These are phyloP conservation scores for Podarcis siculus DNA, from an alignment of 2,797 vertebrate genomes.

Conservation along the genomic window DNA sequence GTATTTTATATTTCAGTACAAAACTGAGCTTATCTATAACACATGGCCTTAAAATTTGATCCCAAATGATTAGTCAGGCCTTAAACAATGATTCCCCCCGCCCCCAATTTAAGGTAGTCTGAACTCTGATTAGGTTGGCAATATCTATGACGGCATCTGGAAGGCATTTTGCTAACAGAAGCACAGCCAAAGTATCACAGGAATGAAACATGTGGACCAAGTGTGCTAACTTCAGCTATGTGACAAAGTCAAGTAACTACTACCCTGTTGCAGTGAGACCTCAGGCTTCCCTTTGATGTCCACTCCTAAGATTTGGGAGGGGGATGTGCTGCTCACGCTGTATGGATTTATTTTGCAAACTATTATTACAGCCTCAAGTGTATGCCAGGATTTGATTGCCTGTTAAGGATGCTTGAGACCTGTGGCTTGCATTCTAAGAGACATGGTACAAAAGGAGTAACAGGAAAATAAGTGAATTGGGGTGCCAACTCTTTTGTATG, in stretches of 20 bases:
- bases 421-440: neutral
- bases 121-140: slow-evolving; percentile 56
- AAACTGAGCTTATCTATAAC: slow-evolving; percentile 38
- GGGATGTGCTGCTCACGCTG: neutral
- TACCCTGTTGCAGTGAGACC: slow-evolving; percentile 30
- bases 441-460: neutral
- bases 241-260: slow-evolving; percentile 52
- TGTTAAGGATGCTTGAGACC: neutral
- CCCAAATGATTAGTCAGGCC: neutral
- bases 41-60: slow-evolving; percentile 32
- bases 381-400: slow-evolving; percentile 7
- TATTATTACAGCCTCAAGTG: slow-evolving; percentile 30
- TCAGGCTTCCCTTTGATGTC: slow-evolving; percentile 46
- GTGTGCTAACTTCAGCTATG: slow-evolving; percentile 45
- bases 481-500: neutral
- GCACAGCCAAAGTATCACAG: slow-evolving; percentile 63
- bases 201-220: slow-evolving; percentile 68
- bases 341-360: slow-evolving; percentile 43
- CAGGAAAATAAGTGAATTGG: neutral
- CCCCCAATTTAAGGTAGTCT: slow-evolving; percentile 17
- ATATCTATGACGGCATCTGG: slow-evolving; percentile 70
- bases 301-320: slow-evolving; percentile 6
- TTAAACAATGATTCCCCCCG: neutral
- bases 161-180: slow-evolving; percentile 71
- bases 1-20: slow-evolving; percentile 37